Evolutionary conservation across 2,888 invertebrate genomes (phyloP), one percentile per base, ranked within the genome.

Genomic region (Dynastes maya): DNA sequence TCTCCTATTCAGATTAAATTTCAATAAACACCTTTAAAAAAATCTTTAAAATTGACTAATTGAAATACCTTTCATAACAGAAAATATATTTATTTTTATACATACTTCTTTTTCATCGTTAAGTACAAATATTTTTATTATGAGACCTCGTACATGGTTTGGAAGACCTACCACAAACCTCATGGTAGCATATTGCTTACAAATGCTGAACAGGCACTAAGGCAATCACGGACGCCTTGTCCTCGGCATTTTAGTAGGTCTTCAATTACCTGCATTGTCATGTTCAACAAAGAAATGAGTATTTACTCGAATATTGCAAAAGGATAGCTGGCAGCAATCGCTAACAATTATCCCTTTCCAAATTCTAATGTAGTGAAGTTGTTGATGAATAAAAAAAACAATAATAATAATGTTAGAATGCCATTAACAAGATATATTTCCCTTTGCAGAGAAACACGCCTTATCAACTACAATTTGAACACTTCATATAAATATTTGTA

Each of bases 31-130:
- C 11, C 11, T 45, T 4, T 37, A 5, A 45, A 45, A 11, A 45
- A 11, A 45, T 8, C 0, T 1, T 8, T 6, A 45, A 45, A 45
- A 45, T 45, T 45, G 8, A 11, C 0, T 8, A 45, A 45, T 45
- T 45, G 11, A 45, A 45, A 11, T 45, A 45, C 11, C 9, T 45
- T 45, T 45, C 45, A 6, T 71, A 78, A 78, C 77, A 71, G 49
- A 78, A 78, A 71, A 78, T 78, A 78, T 78, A 78, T 78, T 78
- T 78, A 61, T 61, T 78, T 71, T 76, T 6, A 71, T 22, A 37
- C 40, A 78, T 27, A 29, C n/a, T 55, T 55, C 3, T 55, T 71
- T 27, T n/a, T 65, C 27, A 65, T 64, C 27, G n/a, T 77, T 77
- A 77, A 77, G 77, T 77, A 77, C 77, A 77, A 77, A 71, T 77